Base-by-base conservation (phyloP, 2,113 vertebrate genomes). In the Aspidoscelis tigris region DNA sequence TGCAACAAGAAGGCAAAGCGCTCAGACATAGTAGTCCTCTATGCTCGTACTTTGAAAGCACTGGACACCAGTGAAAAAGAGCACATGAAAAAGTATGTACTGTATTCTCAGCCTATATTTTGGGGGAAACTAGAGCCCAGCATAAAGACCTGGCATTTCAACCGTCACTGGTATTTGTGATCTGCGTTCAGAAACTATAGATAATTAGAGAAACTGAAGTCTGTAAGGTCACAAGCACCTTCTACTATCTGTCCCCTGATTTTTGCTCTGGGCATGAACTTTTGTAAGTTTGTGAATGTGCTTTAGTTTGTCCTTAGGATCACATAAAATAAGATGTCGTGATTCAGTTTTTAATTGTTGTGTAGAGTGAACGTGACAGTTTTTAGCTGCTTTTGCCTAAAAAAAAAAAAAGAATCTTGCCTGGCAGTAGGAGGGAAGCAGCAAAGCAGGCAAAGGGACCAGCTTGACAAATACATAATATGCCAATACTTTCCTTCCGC, bases 1-100 rank as follows among this genome's bases (percentile, higher is more conserved):
- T 99, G 99, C 93, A 99, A 99, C 90, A 99, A 98, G 96, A 99
- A 98, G 80, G 98, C 98, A 0, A 99, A 98, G 88, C 96, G 96
- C 0, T 96, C 96, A 0, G 98, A 99, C 87, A 97, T 99, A 1
- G 97, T 99, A 84, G 78, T 98, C 65, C 97, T 99, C 69, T 99
- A 99, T 1, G 97, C 98, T 0, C 96, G 97, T 2, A 97, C 96
- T 44, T 47, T 99, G 87, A 96, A 94, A 88, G 97, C 97, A 0
- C 86, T 99, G 86, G 99, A 99, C 78, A 99, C 98, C 86, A 96
- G 93, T 0, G 98, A 99, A 88, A 97, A 98, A 41, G 98, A 99
- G 69, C 95, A 83, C 39, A 93, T 99, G 91, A 99, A 97, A 83
- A 98, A 94, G 99, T 99, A 95, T 0, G 0, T 72, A 66, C 78